These are phyloP conservation scores for Hololepta plana DNA, from an alignment of 2,888 invertebrate genomes.

Conservation along the genomic window DNA sequence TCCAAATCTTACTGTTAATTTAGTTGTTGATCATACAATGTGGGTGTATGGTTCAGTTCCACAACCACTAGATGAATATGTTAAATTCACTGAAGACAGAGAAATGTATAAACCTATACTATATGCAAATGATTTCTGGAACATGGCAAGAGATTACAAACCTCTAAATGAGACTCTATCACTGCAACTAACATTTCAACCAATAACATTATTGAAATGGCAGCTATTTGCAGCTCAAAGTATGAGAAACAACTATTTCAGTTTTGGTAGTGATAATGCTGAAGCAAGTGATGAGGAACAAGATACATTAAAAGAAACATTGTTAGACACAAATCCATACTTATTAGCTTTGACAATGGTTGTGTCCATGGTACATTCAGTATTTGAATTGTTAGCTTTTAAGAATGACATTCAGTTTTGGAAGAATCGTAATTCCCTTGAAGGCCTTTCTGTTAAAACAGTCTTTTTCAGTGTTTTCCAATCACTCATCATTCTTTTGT, in stretches of 20 bases:
- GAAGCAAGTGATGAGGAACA: slow-evolving; percentile 79
- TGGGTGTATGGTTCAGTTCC: slow-evolving; percentile 88
- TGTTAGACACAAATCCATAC: slow-evolving; percentile 94
- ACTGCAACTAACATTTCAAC: slow-evolving; percentile 63
- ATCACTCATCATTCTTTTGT: slow-evolving; percentile 83
- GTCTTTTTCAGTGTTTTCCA: slow-evolving; percentile 99
- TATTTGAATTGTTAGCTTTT: slow-evolving; percentile 96
- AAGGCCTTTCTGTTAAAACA: slow-evolving; percentile 92
- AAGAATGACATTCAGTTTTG: slow-evolving; percentile 99
- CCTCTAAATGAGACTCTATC: slow-evolving; percentile 67
- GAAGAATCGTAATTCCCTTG: slow-evolving; percentile 92
- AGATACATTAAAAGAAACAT: slow-evolving; percentile 80
- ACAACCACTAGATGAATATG: slow-evolving; percentile 79
- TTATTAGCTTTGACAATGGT: slow-evolving; percentile 78
- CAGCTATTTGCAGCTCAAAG: slow-evolving; percentile 95
- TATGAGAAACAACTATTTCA: slow-evolving; percentile 40
- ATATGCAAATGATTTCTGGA: slow-evolving; percentile 97
- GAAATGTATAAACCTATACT: slow-evolving; percentile 84
- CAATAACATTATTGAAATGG: slow-evolving; percentile 93
- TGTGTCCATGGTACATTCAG: slow-evolving; percentile 88
- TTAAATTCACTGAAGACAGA: slow-evolving; percentile 74
- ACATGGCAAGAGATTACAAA: slow-evolving; percentile 84
- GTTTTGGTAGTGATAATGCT: slow-evolving; percentile 43
- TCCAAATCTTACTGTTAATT: slow-evolving; percentile 89
- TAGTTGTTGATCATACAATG: slow-evolving; percentile 89